phyloP scores from a whole-genome alignment of 1,140 invertebrate species.

The Cydia splendana region DNA sequence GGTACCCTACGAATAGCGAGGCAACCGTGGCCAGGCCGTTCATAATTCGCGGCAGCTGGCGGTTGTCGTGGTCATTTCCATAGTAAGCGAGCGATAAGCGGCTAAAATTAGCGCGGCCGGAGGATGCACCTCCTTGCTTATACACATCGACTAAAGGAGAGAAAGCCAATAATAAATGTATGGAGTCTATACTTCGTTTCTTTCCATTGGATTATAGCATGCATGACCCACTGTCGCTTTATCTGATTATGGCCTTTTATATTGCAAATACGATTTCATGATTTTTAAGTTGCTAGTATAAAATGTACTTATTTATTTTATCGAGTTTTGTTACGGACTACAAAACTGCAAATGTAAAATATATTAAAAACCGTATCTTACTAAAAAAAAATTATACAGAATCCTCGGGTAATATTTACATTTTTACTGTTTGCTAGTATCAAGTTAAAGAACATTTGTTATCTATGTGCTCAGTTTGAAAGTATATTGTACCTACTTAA shows the following conservation, averaged over 20 bases:
- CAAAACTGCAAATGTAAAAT: too few relatives aligned
- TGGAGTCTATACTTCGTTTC: not conserved
- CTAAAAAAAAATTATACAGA: too few relatives aligned
- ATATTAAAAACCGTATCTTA: too few relatives aligned
- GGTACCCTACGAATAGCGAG: conserved; percentile 52
- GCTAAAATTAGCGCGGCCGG: conserved; percentile 74
- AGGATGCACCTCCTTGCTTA: conserved; percentile 56
- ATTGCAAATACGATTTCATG: not conserved
- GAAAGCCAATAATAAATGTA: not conserved
- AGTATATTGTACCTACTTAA: too few relatives aligned
- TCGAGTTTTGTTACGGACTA: too few relatives aligned
- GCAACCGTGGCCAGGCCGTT: conserved; percentile 46
- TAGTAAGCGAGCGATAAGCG: conserved; percentile 75
- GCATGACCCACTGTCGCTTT: not conserved
- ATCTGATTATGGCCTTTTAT: not conserved
- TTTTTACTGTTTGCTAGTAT: not conserved
- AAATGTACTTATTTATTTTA: too few relatives aligned
- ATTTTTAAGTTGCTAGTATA: too few relatives aligned
- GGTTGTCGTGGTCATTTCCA: conserved; percentile 75
- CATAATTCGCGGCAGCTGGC: conserved; percentile 69
- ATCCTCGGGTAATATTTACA: not conserved
- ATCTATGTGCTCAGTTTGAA: too few relatives aligned
- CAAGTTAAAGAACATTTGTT: not conserved
- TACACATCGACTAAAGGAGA: not conserved
- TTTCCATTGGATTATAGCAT: not conserved